Evolutionary conservation across 2,797 vertebrate genomes (phyloP), one percentile per base, ranked within the genome.

Genomic region (Sebastes melanostomus): DNA sequence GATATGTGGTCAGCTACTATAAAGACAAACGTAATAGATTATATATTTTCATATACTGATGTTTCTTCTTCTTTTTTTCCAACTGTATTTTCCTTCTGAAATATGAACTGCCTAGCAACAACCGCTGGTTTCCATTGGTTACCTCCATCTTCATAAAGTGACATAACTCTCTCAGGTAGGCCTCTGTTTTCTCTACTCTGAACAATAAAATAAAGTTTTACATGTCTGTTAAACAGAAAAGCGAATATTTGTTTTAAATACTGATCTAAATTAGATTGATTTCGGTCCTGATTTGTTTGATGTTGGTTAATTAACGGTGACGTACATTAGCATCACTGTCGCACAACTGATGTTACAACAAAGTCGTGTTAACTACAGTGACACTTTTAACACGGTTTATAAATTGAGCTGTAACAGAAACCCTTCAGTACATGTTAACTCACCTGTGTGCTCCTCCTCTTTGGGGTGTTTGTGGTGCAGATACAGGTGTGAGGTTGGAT

Each of bases 1-100:
- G 0, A 46, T 0, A 46, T 24, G 12, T 50, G 24, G 4, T 32
- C n/a, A 67, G 4, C 4, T 3, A 18, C 1, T n/a, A 3, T 22
- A 8, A 61, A 25, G 1, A 32, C 7, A 22, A 54, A 59, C 0
- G 1, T 5, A 55, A 29, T 18, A 2, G 18, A 36, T 11, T 6
- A 3, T 3, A 12, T 20, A 36, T 36, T 50, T 13, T 0, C 1
- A 8, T 18, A 36, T n/a, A 46, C 16, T 5, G 1, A 11, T 12
- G 11, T 65, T 13, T 5, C 6, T 8, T 38, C 29, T 8, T 32
- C 0, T 59, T 32, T 11, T 18, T 18, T 13, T 10, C 24, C 20
- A 24, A n/a, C 6, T 11, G n/a, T 8, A 13, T 34, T 27, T 24
- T 25, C 13, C 3, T 42, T 13, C 8, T 2, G 25, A 13, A 38